phyloP scores from a whole-genome alignment of 2,113 vertebrate genomes.

The Calypte anna region DNA sequence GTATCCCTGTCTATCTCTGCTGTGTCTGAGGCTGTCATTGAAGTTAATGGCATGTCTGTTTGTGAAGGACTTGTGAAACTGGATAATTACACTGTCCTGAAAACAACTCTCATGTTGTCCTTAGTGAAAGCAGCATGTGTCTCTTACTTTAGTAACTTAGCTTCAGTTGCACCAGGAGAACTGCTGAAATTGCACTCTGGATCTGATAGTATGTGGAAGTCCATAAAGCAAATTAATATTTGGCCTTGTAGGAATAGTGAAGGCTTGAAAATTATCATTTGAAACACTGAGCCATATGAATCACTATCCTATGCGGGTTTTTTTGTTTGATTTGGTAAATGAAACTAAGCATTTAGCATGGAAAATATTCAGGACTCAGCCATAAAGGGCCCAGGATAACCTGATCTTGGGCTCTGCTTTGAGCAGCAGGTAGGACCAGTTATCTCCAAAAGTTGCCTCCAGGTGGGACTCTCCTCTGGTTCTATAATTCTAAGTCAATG shows the following conservation, averaged over 20 bases:
- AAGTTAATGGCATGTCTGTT: not conserved
- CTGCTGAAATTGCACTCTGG: not conserved
- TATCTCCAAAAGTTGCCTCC: not conserved
- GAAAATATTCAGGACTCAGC: not conserved
- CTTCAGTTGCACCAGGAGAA: not conserved
- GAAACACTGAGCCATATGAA: not conserved
- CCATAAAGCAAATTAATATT: not conserved
- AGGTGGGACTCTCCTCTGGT: not conserved
- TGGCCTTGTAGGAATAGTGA: not conserved
- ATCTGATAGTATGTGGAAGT: not conserved
- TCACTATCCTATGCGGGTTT: not conserved
- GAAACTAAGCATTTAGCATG: not conserved
- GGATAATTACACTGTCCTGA: not conserved
- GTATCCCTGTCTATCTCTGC: not conserved
- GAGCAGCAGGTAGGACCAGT: not conserved
- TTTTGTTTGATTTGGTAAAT: not conserved
- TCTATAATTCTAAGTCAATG: not conserved
- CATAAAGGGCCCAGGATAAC: not conserved
- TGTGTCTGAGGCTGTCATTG: not conserved
- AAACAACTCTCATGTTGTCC: not conserved
- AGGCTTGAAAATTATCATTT: not conserved
- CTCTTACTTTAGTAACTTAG: not conserved
- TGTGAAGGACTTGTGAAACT: not conserved
- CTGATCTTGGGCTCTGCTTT: not conserved
- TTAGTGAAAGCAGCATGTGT: not conserved